Evolutionary conservation across 1,140 invertebrate genomes (phyloP).

Genomic region (Trialeurodes vaporariorum): DNA sequence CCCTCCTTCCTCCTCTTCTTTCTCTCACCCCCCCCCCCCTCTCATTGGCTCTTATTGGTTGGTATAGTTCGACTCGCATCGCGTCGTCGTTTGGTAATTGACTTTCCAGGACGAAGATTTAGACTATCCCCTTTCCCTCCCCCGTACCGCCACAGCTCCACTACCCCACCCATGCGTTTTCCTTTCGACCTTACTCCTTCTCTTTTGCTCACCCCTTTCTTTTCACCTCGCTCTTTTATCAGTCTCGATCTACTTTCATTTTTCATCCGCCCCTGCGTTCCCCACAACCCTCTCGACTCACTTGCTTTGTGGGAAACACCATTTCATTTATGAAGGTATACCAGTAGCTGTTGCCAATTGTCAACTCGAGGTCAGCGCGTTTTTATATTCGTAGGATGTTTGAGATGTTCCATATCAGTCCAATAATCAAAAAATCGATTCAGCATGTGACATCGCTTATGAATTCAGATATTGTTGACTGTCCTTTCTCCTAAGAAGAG

Average conservation of each 20-base stretch:
- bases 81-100: neutral
- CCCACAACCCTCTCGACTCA: slow-evolving; percentile 16
- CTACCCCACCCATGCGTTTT: slow-evolving; percentile 20
- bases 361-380: too few relatives aligned
- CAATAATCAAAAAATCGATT: too few relatives aligned
- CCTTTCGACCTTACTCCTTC: slow-evolving; percentile 19
- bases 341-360: too few relatives aligned
- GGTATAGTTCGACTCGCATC: neutral
- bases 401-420: too few relatives aligned
- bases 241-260: slow-evolving; percentile 10
- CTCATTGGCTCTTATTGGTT: neutral
- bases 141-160: slow-evolving; percentile 11
- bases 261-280: slow-evolving; percentile 5
- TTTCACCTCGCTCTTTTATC: slow-evolving; percentile 10
- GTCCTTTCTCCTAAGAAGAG: too few relatives aligned
- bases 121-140: slow-evolving; percentile 12
- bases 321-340: neutral
- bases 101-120: neutral
- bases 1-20: too few relatives aligned
- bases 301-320: neutral
- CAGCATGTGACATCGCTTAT: too few relatives aligned
- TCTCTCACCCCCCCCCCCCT: too few relatives aligned
- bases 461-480: too few relatives aligned
- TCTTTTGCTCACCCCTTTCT: slow-evolving; percentile 14
- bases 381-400: too few relatives aligned